These are phyloP conservation scores for Poeciliopsis turneri DNA, from an alignment of 2,797 vertebrate species.

Conservation along the genomic window DNA sequence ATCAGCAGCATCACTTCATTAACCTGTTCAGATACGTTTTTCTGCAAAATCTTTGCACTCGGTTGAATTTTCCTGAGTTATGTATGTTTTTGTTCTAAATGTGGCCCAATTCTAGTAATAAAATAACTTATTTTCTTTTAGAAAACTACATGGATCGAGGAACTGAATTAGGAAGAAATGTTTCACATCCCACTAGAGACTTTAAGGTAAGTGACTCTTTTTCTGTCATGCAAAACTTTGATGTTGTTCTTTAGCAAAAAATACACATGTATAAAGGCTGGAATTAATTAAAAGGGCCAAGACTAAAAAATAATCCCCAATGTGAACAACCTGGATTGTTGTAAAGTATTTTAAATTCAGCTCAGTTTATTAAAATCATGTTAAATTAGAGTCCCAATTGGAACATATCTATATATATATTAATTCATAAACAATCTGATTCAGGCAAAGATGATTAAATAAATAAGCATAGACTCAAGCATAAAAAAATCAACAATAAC, in stretches of 20 bases:
- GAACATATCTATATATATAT: not conserved
- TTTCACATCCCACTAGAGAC: slow-evolving; percentile 51
- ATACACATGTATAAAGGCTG: not conserved
- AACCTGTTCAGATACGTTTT: not conserved
- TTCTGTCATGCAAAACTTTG: not conserved
- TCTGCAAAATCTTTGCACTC: not conserved
- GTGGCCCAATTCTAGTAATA: not conserved
- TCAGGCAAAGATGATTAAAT: not conserved
- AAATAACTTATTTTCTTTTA: slow-evolving; percentile 12
- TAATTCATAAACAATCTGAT: not conserved
- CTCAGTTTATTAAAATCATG: not conserved
- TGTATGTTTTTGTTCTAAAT: not conserved
- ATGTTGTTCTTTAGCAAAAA: not conserved
- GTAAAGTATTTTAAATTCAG: not conserved
- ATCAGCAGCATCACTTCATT: not conserved
- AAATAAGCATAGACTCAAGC: not conserved
- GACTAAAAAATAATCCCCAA: no score
- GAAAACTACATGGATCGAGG: slow-evolving; percentile 71
- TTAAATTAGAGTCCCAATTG: not conserved
- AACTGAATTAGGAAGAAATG: slow-evolving; percentile 35
- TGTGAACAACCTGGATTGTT: not conserved
- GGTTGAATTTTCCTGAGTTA: not conserved
- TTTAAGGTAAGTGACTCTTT: slow-evolving; percentile 52
- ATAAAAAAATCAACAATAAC: not conserved
- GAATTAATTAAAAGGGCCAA: not conserved